Evolutionary conservation across 2,888 invertebrate genomes (phyloP).

Genomic region (Coleophora flavipennella): DNA sequence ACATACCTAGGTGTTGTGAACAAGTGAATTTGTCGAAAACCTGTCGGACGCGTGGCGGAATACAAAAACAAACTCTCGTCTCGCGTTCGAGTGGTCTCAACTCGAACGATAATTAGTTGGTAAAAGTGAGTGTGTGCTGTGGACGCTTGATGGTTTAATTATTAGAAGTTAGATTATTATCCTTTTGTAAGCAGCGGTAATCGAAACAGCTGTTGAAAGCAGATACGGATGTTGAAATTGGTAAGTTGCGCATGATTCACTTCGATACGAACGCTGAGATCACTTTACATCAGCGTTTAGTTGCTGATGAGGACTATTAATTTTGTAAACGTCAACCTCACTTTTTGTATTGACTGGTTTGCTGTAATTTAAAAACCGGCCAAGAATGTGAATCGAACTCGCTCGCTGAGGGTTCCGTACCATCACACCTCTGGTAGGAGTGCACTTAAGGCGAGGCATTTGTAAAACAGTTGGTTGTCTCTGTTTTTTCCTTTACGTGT

Average conservation of each 20-base stretch:
- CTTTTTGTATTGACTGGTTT: no score
- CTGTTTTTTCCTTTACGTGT: no score
- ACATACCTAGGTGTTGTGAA: constrained; percentile 49
- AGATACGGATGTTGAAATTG: constrained; percentile 61
- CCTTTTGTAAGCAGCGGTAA: constrained; percentile 38
- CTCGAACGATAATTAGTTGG: constrained; percentile 61
- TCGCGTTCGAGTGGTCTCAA: constrained; percentile 55
- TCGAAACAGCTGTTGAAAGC: constrained; percentile 20
- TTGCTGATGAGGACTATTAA: not conserved
- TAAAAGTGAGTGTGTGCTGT: constrained; percentile 68
- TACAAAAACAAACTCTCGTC: constrained; percentile 56
- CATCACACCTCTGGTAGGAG: no score
- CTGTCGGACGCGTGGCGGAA: constrained; percentile 48
- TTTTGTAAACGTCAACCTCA: no score
- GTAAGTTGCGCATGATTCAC: constrained; percentile 43
- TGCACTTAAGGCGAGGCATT: no score
- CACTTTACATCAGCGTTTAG: not conserved
- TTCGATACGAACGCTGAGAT: constrained; percentile 5
- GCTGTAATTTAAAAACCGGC: no score
- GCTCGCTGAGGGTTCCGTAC: no score
- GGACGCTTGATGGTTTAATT: constrained; percentile 58
- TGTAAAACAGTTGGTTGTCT: no score
- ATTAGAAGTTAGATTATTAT: constrained; percentile 51
- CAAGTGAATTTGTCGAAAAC: constrained; percentile 28
- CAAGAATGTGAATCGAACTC: no score